Evolutionary conservation across 2,888 invertebrate genomes (phyloP).

Genomic region (Drosophila crucigera): DNA sequence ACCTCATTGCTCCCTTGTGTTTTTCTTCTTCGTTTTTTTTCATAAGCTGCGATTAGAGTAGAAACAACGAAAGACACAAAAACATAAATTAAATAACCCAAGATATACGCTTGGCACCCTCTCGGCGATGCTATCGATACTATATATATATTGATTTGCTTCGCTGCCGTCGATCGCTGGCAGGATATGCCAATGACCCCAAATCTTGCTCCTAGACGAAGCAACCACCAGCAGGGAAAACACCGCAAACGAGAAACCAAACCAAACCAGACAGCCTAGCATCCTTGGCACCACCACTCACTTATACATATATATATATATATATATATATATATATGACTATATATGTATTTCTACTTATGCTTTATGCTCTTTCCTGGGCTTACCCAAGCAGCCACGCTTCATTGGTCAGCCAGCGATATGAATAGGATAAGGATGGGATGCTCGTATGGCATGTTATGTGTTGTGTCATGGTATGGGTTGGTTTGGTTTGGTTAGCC

Average conservation of each 20-base stretch:
- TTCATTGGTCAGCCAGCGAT: constrained; percentile 51
- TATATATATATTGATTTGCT: constrained; percentile 8
- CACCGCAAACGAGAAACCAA: constrained; percentile 21
- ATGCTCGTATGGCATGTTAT: constrained; percentile 3
- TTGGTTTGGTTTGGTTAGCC: constrained; percentile 4
- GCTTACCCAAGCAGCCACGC: constrained; percentile 49
- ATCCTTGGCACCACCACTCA: constrained; percentile 34
- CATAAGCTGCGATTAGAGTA: constrained; percentile 33
- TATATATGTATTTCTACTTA: constrained; percentile 36
- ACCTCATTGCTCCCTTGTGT: constrained; percentile 18
- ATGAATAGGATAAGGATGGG: constrained; percentile 20
- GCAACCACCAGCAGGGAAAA: constrained; percentile 18
- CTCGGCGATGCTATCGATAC: constrained; percentile 42
- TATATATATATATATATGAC: constrained; percentile 7
- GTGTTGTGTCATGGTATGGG: not conserved
- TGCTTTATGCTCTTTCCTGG: constrained; percentile 42
- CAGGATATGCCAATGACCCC: constrained; percentile 61
- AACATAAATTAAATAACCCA: constrained; percentile 55
- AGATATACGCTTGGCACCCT: constrained; percentile 42
- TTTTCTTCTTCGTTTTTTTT: constrained; percentile 19
- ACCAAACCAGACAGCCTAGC: constrained; percentile 11
- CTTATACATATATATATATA: not conserved
- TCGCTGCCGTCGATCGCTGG: constrained; percentile 35
- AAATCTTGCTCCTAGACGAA: constrained; percentile 25
- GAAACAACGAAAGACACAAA: constrained; percentile 39